Evolutionary conservation across 92 coral and sea anemone genomes (phyloP).

Genomic region (Porites lobata): DNA sequence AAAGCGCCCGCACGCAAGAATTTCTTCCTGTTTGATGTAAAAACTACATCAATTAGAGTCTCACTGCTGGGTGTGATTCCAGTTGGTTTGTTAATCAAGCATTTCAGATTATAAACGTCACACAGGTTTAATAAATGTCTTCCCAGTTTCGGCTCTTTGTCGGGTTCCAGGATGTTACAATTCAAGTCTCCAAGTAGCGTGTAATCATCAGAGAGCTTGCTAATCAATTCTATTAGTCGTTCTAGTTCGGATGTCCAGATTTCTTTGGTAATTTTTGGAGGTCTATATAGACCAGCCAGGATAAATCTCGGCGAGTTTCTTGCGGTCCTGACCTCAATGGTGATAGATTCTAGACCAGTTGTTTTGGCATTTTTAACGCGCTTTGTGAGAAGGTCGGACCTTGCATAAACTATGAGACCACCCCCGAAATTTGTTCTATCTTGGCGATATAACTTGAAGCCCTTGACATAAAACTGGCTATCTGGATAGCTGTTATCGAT

Average conservation of each 20-base stretch:
- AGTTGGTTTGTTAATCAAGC: background rate
- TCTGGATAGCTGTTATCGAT: slow-evolving; percentile 19
- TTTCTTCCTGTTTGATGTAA: slow-evolving; percentile 5
- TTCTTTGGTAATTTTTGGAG: slow-evolving; percentile 20
- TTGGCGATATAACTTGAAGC: slow-evolving; percentile 5
- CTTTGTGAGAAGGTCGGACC: slow-evolving; percentile 11
- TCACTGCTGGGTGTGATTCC: slow-evolving; percentile 13
- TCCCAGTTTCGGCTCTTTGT: slow-evolving; percentile 16
- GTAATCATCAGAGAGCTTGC: slow-evolving; percentile 2
- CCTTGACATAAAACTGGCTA: background rate
- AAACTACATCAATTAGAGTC: slow-evolving; percentile 25
- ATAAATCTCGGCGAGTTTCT: slow-evolving; percentile 19
- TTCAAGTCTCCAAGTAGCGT: slow-evolving; percentile 3
- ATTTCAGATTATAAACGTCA: background rate
- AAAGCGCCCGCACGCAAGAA: background rate
- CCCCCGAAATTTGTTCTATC: slow-evolving; percentile 27
- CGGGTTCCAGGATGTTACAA: slow-evolving; percentile 16
- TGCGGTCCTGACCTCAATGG: background rate
- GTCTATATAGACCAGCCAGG: slow-evolving; percentile 22
- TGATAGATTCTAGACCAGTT: slow-evolving; percentile 32
- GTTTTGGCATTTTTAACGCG: no score
- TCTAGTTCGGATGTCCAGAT: slow-evolving; percentile 19
- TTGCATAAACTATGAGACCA: slow-evolving; percentile 23
- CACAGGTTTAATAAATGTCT: slow-evolving; percentile 34
- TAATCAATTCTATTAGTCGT: background rate